Conservation (phyloP, 2,888 invertebrate species). For the Cylloceria caligata region DNA sequence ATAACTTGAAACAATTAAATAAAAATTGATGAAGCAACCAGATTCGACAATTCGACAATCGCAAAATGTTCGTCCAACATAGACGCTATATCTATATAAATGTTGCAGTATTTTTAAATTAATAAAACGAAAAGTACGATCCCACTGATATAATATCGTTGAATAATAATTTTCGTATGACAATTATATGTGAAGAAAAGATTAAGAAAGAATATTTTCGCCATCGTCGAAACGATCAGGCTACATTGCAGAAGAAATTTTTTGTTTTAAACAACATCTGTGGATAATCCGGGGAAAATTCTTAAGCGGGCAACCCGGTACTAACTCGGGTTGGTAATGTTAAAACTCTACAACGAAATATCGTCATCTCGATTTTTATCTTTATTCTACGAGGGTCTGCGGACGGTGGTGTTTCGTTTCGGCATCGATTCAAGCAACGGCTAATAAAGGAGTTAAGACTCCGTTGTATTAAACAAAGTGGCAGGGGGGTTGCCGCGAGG, state of each 20-base stretch:
- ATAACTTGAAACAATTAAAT: too few relatives aligned
- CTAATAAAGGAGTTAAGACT: constrained; percentile 51
- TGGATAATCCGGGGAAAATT: constrained; percentile 33
- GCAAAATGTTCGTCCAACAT: too few relatives aligned
- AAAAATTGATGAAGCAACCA: too few relatives aligned
- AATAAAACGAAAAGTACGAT: too few relatives aligned
- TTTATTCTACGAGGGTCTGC: constrained; percentile 51
- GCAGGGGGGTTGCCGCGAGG: constrained; percentile 18
- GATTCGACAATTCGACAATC: too few relatives aligned
- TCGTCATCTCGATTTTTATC: constrained; percentile 43
- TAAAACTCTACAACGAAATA: constrained; percentile 20
- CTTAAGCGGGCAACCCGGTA: constrained; percentile 5
- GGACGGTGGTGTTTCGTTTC: constrained; percentile 17
- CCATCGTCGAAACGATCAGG: neutral
- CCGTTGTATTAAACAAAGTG: constrained; percentile 38
- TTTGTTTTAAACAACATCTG: neutral
- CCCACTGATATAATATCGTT: too few relatives aligned
- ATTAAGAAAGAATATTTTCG: neutral
- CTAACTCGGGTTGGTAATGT: constrained; percentile 7
- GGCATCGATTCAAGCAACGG: constrained; percentile 41
- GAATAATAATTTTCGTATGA: neutral
- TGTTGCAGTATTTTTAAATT: too few relatives aligned
- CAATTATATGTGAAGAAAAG: neutral
- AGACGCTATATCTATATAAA: too few relatives aligned
- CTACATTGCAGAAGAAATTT: constrained; percentile 16